Percentiles rank a stretch among this genome's conserved stretches.
These are phyloP conservation scores for Rhombomys opimus DNA, from an alignment of 2,113 vertebrate species.

Conservation along the genomic window DNA sequence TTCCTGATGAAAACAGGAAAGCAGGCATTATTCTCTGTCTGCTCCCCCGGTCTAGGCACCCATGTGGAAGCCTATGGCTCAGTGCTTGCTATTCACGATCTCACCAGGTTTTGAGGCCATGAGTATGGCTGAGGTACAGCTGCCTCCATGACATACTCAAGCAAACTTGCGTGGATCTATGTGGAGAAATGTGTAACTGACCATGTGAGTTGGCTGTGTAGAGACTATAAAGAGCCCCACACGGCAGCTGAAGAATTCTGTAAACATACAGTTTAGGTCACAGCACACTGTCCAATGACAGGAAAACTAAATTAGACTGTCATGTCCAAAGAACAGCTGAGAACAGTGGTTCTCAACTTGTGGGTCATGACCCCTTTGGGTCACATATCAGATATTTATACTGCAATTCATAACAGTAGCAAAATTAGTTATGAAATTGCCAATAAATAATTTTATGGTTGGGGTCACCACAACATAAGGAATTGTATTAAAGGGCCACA, in stretches of 20 bases:
- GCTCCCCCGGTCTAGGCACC: neutral
- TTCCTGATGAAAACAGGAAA: neutral
- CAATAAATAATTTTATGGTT: neutral
- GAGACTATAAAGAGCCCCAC: neutral
- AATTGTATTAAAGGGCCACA: neutral
- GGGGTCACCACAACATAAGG: neutral
- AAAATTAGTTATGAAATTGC: neutral
- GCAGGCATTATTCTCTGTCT: neutral
- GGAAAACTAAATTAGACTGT: neutral
- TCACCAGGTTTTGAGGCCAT: neutral
- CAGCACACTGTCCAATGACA: conserved; percentile 20
- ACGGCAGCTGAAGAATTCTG: neutral
- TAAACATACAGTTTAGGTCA: neutral
- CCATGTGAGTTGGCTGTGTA: neutral
- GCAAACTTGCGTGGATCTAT: neutral
- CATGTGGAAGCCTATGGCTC: neutral
- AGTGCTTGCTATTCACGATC: neutral
- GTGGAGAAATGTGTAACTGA: neutral
- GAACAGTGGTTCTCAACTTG: neutral
- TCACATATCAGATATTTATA: neutral
- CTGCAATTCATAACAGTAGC: neutral
- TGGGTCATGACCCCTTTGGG: neutral
- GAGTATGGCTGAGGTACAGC: neutral
- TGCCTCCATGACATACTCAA: neutral
- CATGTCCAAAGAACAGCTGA: neutral